phyloP scores from a whole-genome alignment of 2,797 vertebrate species.

The Halcyon chelicuti region DNA sequence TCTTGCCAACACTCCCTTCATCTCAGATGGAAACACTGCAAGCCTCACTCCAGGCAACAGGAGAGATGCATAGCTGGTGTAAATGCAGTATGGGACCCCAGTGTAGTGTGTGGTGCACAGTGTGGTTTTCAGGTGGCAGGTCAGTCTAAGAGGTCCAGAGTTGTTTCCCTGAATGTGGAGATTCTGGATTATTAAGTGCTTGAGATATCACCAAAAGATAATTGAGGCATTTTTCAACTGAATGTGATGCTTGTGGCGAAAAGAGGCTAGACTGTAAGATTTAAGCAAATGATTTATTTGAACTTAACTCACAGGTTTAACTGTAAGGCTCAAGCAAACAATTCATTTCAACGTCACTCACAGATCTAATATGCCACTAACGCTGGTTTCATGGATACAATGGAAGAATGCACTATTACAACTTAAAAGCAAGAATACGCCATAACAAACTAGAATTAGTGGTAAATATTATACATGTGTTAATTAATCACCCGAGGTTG shows the following conservation, averaged over 20 bases:
- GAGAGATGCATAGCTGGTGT: not conserved
- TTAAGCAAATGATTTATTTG: not conserved
- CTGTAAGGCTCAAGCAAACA: not conserved
- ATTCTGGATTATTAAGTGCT: not conserved
- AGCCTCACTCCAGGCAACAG: not conserved
- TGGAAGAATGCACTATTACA: not conserved
- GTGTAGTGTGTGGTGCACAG: too few species aligned
- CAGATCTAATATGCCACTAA: not conserved
- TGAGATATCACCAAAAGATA: not conserved
- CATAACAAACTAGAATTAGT: not conserved
- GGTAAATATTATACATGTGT: not conserved
- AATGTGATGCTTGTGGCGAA: not conserved
- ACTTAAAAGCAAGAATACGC: not conserved
- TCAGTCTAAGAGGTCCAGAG: not conserved
- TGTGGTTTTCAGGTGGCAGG: not conserved
- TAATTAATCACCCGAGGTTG: not conserved
- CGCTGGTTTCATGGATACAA: not conserved
- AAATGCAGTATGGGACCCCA: rapidly evolving
- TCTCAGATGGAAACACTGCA: not conserved
- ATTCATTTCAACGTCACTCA: not conserved
- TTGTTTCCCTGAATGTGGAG: not conserved
- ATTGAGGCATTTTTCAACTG: not conserved
- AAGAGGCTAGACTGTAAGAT: not conserved
- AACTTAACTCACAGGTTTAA: not conserved
- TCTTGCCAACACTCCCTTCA: rapidly evolving